phyloP scores from a whole-genome alignment of 2,797 vertebrate species.

The Acropternis orthonyx region DNA sequence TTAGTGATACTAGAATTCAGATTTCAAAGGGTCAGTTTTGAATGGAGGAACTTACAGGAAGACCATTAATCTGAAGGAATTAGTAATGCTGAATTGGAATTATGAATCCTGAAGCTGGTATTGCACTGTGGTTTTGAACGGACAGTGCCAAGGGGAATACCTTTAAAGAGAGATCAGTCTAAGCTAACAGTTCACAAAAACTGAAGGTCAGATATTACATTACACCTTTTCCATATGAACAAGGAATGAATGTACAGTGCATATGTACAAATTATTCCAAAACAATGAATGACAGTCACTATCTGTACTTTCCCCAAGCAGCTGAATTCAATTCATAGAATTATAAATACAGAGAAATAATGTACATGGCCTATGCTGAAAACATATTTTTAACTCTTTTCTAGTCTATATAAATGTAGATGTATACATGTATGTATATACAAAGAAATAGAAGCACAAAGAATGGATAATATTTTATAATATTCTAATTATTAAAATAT shows the following conservation, averaged over 20 bases:
- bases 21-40: not conserved
- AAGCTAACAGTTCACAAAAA: not conserved
- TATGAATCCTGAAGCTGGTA: not conserved
- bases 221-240: not conserved
- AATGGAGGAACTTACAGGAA: not conserved
- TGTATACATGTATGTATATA: not conserved
- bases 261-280: not conserved
- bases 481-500: not conserved
- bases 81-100: not conserved
- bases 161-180: not conserved
- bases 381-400: not conserved
- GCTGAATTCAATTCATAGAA: not conserved
- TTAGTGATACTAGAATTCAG: not conserved
- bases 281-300: not conserved
- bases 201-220: not conserved
- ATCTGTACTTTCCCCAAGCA: not conserved
- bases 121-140: not conserved
- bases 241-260: not conserved
- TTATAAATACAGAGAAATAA: not conserved
- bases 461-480: not conserved
- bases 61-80: not conserved
- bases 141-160: not conserved
- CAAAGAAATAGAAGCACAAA: not conserved
- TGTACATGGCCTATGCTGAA: not conserved
- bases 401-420: not conserved